phyloP scores from a whole-genome alignment of 1,140 invertebrate genomes.

The Drosophila sechellia region DNA sequence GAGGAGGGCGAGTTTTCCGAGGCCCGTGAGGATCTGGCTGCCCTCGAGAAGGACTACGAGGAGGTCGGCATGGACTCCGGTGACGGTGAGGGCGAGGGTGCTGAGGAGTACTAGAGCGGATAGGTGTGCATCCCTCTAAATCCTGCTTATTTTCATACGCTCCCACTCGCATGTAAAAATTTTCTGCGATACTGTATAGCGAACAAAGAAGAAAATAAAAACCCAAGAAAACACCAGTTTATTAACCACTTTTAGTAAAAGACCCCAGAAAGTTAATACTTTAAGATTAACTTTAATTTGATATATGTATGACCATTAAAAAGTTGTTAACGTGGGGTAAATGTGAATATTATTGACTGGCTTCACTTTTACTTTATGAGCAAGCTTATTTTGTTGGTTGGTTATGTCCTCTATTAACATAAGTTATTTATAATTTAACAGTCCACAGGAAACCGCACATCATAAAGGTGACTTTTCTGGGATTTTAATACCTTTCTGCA shows the following conservation, averaged over 20 bases:
- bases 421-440: not conserved
- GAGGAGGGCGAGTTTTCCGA: conserved; percentile 9
- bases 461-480: not conserved
- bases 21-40: conserved; percentile 9
- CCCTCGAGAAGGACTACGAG: conserved; percentile 8
- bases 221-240: not conserved
- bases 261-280: no score
- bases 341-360: not conserved
- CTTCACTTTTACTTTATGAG: not conserved
- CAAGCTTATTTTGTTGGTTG: not conserved
- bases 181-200: conserved; percentile 6
- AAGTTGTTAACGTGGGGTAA: no score
- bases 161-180: not conserved
- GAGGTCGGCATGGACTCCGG: conserved; percentile 12
- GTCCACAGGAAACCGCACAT: not conserved
- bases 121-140: not conserved
- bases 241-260: not conserved
- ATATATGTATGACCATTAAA: no score
- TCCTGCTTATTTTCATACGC: conserved; percentile 8
- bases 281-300: no score
- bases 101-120: conserved; percentile 11
- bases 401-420: not conserved
- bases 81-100: conserved; percentile 7
- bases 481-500: no score
- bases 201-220: conserved; percentile 6